These are phyloP conservation scores for Clepsis dumicolana DNA, from an alignment of 2,888 invertebrate species.

Conservation along the genomic window DNA sequence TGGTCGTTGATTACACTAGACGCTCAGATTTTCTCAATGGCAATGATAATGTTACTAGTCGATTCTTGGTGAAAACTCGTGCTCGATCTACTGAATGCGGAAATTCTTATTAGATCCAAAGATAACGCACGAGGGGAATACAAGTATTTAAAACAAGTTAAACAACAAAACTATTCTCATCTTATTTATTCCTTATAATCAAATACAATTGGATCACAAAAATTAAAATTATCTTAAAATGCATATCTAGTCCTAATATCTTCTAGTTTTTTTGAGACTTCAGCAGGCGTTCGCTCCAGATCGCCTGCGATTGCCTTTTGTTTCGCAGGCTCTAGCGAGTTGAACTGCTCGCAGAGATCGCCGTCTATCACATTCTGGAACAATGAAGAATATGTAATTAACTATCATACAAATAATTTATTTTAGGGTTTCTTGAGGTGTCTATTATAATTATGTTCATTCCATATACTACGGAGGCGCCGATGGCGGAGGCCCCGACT, in stretches of 20 bases:
- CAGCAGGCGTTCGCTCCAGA: constrained; percentile 97
- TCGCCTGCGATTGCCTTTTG: constrained; percentile 98
- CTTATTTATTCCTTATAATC: constrained; percentile 34
- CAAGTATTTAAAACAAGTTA: background rate
- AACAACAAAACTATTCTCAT: constrained; percentile 21
- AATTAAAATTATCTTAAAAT: constrained; percentile 88
- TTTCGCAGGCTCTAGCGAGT: constrained; percentile 96
- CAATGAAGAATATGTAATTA: constrained; percentile 47
- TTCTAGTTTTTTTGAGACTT: constrained; percentile 99
- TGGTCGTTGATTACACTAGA: too few species aligned
- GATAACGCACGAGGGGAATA: too few species aligned
- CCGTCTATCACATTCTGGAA: constrained; percentile 98
- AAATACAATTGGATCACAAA: constrained; percentile 34
- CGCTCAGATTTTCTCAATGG: too few species aligned
- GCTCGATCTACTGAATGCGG: too few species aligned
- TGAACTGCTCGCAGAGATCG: constrained; percentile 99
- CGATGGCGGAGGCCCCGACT: constrained; percentile 67
- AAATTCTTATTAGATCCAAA: too few species aligned
- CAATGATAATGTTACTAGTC: too few species aligned
- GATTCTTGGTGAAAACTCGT: too few species aligned
- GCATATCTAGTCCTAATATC: constrained; percentile 99
- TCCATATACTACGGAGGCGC: constrained; percentile 76
- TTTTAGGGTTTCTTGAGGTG: background rate
- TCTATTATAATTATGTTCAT: constrained; percentile 61
- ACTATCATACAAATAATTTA: too few species aligned